Evolutionary conservation across 2,888 invertebrate genomes (phyloP).

Genomic region (Pristionchus maxplancki): DNA sequence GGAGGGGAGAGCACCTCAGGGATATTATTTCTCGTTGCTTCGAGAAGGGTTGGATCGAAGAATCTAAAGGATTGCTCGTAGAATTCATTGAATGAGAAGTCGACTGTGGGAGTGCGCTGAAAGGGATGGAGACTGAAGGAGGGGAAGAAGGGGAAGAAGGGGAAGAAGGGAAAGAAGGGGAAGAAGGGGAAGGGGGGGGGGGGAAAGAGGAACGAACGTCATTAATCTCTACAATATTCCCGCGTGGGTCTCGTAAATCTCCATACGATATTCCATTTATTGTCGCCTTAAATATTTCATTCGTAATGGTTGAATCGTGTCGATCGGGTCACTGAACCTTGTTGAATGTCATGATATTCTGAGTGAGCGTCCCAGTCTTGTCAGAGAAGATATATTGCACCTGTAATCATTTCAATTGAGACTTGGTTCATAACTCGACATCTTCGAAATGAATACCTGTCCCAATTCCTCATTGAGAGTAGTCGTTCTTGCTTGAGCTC

Average conservation of each 20-base stretch:
- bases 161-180: not conserved
- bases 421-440: not conserved
- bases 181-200: not conserved
- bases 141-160: not conserved
- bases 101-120: slow-evolving; percentile 78
- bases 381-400: slow-evolving; percentile 99
- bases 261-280: slow-evolving; percentile 94
- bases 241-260: slow-evolving; percentile 81
- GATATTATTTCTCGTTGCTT: slow-evolving; percentile 87
- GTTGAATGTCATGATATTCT: slow-evolving; percentile 99
- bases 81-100: slow-evolving; percentile 93
- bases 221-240: slow-evolving; percentile 69
- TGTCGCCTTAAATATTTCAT: slow-evolving; percentile 80
- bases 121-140: slow-evolving; percentile 15
- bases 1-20: slow-evolving; percentile 81
- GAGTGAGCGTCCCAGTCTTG: slow-evolving; percentile 98
- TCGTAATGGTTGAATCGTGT: not conserved
- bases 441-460: slow-evolving; percentile 57
- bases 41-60: slow-evolving; percentile 90
- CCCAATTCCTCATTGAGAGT: slow-evolving; percentile 91
- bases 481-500: slow-evolving; percentile 90
- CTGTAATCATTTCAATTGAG: slow-evolving; percentile 81
- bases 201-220: slow-evolving; percentile 61
- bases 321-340: slow-evolving; percentile 84
- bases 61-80: slow-evolving; percentile 94